Evolutionary conservation across 2,797 vertebrate genomes (phyloP).

Genomic region (Sylvilagus floridanus): DNA sequence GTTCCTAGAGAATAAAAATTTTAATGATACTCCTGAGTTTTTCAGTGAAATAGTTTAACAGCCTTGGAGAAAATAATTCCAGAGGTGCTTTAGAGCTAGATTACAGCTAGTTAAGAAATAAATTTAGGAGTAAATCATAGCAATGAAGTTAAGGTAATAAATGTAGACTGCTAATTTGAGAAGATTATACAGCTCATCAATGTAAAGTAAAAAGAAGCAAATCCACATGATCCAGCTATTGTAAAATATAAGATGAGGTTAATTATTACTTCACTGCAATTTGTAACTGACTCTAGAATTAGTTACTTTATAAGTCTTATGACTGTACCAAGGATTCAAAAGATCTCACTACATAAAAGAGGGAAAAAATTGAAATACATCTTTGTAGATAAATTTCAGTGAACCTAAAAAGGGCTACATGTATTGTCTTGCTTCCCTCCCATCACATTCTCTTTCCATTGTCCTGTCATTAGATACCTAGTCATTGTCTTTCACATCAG

Average conservation of each 20-base stretch:
- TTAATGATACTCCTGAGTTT: not conserved
- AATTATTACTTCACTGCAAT: conserved; percentile 25
- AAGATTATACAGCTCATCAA: not conserved
- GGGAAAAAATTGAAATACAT: conserved; percentile 21
- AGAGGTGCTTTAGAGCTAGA: not conserved
- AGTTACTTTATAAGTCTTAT: not conserved
- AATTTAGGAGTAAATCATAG: not conserved
- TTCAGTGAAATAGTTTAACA: conserved; percentile 27
- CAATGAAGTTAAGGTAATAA: conserved; percentile 15
- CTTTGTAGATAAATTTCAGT: conserved; percentile 42
- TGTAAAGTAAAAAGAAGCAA: conserved; percentile 7
- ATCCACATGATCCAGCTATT: conserved; percentile 16
- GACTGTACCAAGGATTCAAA: not conserved
- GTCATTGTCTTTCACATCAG: conserved; percentile 21
- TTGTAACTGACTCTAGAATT: conserved; percentile 40
- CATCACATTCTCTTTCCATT: not conserved
- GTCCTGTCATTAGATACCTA: not conserved
- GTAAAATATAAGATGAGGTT: conserved; percentile 10
- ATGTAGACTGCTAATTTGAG: conserved; percentile 18
- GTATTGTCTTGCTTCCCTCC: not conserved
- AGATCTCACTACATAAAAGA: not conserved
- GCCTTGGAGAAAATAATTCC: conserved; percentile 47
- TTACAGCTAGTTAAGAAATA: conserved; percentile 32
- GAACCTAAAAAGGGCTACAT: not conserved
- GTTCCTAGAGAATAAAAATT: not conserved